A percentile compares a stretch with the other conserved stretches of the same genome.
phyloP scores from a whole-genome alignment of 2,797 vertebrate genomes.

The Luscinia luscinia region DNA sequence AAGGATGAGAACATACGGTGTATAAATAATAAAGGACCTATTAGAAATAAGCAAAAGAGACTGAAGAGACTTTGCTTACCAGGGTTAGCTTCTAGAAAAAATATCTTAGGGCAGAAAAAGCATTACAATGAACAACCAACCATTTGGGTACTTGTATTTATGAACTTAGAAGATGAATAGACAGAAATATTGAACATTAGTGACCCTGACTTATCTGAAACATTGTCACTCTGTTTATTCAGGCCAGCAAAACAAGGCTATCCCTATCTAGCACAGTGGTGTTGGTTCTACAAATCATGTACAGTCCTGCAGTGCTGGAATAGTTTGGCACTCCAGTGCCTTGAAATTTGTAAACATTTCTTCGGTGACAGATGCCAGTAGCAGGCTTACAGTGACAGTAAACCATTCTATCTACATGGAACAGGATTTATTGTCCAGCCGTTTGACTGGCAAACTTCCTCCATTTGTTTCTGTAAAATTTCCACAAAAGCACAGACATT shows the following conservation, averaged over 20 bases:
- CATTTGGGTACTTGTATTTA: neutral
- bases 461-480: conserved; percentile 80
- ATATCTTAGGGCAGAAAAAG: neutral
- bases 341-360: conserved; percentile 64
- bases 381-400: conserved; percentile 66
- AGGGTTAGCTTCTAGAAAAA: neutral
- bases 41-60: neutral
- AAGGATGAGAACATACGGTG: neutral
- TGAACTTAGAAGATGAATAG: neutral
- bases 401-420: conserved; percentile 58
- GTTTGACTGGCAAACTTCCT: conserved; percentile 80
- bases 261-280: neutral
- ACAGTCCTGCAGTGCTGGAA: neutral
- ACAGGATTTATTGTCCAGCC: conserved; percentile 78
- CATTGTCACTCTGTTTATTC: conserved; percentile 47
- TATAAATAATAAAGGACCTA: neutral
- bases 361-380: conserved; percentile 53
- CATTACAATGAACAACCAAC: neutral
- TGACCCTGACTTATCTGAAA: conserved; percentile 39
- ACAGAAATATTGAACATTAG: neutral
- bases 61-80: neutral
- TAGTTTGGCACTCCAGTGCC: conserved; percentile 32
- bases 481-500: conserved; percentile 79
- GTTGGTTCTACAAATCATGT: conserved; percentile 41
- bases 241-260: conserved; percentile 38